phyloP scores from a whole-genome alignment of 2,888 invertebrate genomes.

The Hedya salicella region DNA sequence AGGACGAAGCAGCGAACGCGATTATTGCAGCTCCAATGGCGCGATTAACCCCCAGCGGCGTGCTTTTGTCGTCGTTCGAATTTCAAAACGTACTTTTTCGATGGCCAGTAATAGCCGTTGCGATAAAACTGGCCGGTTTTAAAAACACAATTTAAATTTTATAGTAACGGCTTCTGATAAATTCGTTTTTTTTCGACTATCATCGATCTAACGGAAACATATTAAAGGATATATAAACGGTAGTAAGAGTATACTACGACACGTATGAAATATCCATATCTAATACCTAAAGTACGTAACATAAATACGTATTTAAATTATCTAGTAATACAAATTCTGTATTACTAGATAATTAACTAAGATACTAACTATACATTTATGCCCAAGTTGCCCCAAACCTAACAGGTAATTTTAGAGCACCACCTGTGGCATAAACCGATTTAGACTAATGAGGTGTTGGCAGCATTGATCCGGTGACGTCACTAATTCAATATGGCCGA shows the following conservation, averaged over 20 bases:
- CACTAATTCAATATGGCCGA: slow-evolving; percentile 26
- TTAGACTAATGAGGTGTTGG: slow-evolving; percentile 32
- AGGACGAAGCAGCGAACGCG: slow-evolving; percentile 57
- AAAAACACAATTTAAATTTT: slow-evolving; percentile 38
- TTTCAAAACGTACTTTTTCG: slow-evolving; percentile 56
- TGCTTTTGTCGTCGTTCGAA: slow-evolving; percentile 55
- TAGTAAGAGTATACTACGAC: not conserved
- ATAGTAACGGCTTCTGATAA: not conserved
- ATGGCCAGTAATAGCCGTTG: slow-evolving; percentile 41
- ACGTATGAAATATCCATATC: too few relatives aligned
- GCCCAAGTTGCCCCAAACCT: too few relatives aligned
- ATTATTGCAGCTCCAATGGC: slow-evolving; percentile 71
- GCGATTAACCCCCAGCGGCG: slow-evolving; percentile 65
- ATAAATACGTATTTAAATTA: too few relatives aligned
- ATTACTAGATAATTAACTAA: slow-evolving; percentile 8
- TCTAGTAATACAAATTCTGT: too few relatives aligned
- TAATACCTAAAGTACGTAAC: too few relatives aligned
- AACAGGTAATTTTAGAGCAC: slow-evolving; percentile 16
- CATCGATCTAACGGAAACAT: not conserved
- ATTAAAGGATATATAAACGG: not conserved
- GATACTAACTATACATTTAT: not conserved
- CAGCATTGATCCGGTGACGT: slow-evolving; percentile 19
- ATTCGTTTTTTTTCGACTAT: slow-evolving; percentile 6
- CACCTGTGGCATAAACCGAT: slow-evolving; percentile 30
- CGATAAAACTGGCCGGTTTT: slow-evolving; percentile 39